Evolutionary conservation across 2,113 vertebrate species (phyloP).

Genomic region (Tragelaphus scriptus): DNA sequence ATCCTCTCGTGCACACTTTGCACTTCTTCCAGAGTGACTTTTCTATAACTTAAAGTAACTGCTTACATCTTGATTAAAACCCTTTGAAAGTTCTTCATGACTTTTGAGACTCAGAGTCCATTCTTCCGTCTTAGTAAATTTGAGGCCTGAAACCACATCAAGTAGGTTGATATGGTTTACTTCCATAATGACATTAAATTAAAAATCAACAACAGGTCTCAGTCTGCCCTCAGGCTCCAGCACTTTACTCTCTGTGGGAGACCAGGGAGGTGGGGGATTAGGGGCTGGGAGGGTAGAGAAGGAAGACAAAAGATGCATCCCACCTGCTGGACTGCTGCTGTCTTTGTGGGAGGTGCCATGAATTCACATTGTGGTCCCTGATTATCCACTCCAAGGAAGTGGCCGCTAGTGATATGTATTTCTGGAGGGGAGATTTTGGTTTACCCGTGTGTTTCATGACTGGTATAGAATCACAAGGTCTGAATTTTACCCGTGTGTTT

Average conservation of each 20-base stretch:
- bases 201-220: not conserved
- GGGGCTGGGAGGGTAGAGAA: not conserved
- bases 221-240: not conserved
- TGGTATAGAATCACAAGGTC: not conserved
- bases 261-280: not conserved
- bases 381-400: not conserved
- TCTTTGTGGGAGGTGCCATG: not conserved
- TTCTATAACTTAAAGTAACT: not conserved
- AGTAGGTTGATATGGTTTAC: not conserved
- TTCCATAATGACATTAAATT: not conserved
- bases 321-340: not conserved
- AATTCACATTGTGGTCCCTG: not conserved
- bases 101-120: not conserved
- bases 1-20: not conserved
- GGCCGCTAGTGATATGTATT: not conserved
- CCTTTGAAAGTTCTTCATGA: not conserved
- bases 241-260: not conserved
- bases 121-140: not conserved
- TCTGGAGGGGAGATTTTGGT: not conserved
- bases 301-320: not conserved
- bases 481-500: not conserved
- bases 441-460: not conserved
- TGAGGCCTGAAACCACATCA: not conserved
- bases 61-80: not conserved
- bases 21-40: not conserved